These are phyloP conservation scores for Salarias fasciatus DNA, from an alignment of 2,797 vertebrate species.

Conservation along the genomic window DNA sequence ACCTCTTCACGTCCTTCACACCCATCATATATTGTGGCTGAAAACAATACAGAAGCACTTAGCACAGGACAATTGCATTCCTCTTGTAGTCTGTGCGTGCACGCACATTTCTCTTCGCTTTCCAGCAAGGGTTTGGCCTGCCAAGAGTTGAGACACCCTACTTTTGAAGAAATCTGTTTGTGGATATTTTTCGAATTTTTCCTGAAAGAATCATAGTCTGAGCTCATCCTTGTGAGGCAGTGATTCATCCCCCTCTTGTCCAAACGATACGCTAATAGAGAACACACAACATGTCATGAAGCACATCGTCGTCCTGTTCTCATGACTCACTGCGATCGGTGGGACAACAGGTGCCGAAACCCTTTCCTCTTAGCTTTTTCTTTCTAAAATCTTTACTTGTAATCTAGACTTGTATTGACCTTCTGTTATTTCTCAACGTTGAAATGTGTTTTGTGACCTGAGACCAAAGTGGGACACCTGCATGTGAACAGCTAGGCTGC, in stretches of 20 bases:
- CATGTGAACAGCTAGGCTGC: too few relatives aligned
- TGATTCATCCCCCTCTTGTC: constrained; percentile 20
- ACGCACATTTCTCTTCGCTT: too few relatives aligned
- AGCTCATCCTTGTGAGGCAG: constrained; percentile 20
- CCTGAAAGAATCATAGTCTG: constrained; percentile 9
- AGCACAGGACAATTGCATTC: too few relatives aligned
- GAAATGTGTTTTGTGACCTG: too few relatives aligned
- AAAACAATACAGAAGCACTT: too few relatives aligned
- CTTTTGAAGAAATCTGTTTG: too few relatives aligned
- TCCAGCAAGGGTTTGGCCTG: too few relatives aligned
- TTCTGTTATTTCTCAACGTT: background rate
- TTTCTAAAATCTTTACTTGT: background rate
- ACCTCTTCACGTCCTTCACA: too few relatives aligned
- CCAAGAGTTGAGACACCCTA: too few relatives aligned
- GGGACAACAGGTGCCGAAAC: constrained; percentile 54
- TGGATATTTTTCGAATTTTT: background rate
- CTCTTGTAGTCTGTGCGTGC: too few relatives aligned
- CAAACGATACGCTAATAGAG: constrained; percentile 40
- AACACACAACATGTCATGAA: constrained; percentile 42
- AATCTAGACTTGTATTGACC: background rate
- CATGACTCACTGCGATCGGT: constrained; percentile 51
- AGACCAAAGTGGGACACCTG: too few relatives aligned
- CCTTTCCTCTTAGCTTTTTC: constrained; percentile 11
- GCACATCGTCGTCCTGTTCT: constrained; percentile 48
- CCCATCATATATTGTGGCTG: too few relatives aligned